phyloP scores from a whole-genome alignment of 2,797 vertebrate genomes.

The Gymnoscopelus braueri region DNA sequence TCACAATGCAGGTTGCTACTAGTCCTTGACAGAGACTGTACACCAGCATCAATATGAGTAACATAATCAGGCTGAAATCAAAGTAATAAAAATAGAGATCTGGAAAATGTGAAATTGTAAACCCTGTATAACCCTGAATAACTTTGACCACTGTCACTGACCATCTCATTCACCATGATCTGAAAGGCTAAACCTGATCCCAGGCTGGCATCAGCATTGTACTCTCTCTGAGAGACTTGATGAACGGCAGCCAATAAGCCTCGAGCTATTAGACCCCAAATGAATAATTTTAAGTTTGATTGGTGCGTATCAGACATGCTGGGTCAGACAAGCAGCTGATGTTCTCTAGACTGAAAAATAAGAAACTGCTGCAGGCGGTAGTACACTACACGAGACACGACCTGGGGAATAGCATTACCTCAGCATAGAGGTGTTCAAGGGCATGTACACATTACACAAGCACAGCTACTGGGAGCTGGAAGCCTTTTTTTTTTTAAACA shows the following conservation, averaged over 20 bases:
- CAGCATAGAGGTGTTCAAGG: conserved; percentile 42
- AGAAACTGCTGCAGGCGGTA: conserved; percentile 25
- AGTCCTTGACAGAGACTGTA: too few relatives aligned
- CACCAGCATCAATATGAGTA: too few relatives aligned
- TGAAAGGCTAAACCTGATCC: too few relatives aligned
- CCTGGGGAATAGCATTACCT: conserved; percentile 44
- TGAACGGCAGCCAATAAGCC: not conserved
- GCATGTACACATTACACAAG: conserved; percentile 25
- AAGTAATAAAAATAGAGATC: too few relatives aligned
- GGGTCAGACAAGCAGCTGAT: conserved; percentile 30
- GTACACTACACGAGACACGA: conserved; percentile 29
- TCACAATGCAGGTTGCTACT: too few relatives aligned
- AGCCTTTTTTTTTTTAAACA: conserved; percentile 56
- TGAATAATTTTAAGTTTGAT: conserved; percentile 22
- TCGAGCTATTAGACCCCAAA: not conserved
- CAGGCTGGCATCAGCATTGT: too few relatives aligned
- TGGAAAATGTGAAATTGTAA: too few relatives aligned
- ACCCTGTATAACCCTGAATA: too few relatives aligned
- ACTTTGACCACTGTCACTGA: too few relatives aligned
- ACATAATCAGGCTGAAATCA: too few relatives aligned
- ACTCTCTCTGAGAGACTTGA: conserved; percentile 1
- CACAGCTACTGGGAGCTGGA: conserved; percentile 18
- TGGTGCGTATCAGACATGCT: conserved; percentile 32
- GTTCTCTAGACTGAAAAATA: conserved; percentile 20
- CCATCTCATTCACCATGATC: too few relatives aligned